Base-by-base conservation (phyloP, 2,888 invertebrate species). In the Scaptomyza polygonia region DNA sequence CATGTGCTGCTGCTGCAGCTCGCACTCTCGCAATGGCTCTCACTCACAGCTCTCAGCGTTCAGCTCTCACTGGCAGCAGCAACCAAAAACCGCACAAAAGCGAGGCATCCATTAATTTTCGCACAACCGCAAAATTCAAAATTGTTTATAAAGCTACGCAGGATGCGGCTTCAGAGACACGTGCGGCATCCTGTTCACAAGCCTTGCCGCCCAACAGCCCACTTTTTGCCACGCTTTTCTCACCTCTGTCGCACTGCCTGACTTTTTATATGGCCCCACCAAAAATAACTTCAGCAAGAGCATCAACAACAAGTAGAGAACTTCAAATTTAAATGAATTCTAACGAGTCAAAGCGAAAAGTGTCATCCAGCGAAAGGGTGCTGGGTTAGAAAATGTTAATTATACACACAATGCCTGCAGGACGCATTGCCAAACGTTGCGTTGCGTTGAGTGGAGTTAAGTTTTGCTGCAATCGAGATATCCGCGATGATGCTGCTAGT, bases 51-150 rank as follows among this genome's bases (percentile, higher is more conserved):
- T 30, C 18, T 48, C 48, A 48, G 48, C 16, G 39, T 16, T 16
- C 18, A 48, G n/a, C 32, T 75, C 76, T 39, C 39, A 16, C 9
- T 80, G 80, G 80, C 56, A 77, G 61, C 67, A 39, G 68, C 75
- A 75, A 67, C 78, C 79, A 61, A 66, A 84, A 77, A 84, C 88
- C 88, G 72, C 88, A 85, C 81, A 84, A 87, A 76, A 82, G 87
- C 86, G 88, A 82, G 80, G 78, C 87, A 83, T 86, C 86, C 90
- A 89, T 89, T 89, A 89, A 89, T 89, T 89, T 87, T 75, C 81
- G 73, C 78, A 77, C 73, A 89, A 88, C 90, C 89, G 79, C 90
- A 88, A 88, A 87, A 89, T 89, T 88, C 87, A 82, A 87, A 89
- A 89, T 87, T 89, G 87, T 89, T 88, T 88, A 87, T 89, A 88